phyloP scores from a whole-genome alignment of 2,113 vertebrate species.

The Calonectris borealis region DNA sequence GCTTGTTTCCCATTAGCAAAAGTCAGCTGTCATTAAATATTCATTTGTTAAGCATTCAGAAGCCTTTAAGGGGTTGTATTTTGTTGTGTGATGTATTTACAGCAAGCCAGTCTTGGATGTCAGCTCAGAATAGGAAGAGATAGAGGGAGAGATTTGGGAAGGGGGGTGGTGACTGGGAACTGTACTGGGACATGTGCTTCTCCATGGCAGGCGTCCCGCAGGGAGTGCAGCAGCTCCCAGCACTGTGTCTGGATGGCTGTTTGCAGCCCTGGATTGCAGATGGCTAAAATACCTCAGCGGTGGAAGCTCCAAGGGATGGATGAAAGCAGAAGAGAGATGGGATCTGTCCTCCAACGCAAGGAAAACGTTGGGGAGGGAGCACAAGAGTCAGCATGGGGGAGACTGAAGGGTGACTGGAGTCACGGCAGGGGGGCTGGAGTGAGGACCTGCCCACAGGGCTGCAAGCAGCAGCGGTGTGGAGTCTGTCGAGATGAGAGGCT shows the following conservation, averaged over 20 bases:
- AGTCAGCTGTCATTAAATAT: neutral
- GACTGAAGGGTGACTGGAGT: neutral
- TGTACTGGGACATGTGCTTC: accelerated
- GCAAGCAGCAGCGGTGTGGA: neutral
- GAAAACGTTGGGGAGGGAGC: neutral
- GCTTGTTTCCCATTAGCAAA: neutral
- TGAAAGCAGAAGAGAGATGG: neutral
- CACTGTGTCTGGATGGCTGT: neutral
- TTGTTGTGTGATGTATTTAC: neutral
- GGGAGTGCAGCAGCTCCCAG: neutral
- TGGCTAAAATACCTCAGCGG: neutral
- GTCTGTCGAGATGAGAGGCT: neutral
- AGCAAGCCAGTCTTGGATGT: neutral
- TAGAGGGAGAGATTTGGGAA: neutral
- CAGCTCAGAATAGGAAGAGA: neutral
- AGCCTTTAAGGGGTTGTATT: neutral
- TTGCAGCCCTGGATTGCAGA: neutral
- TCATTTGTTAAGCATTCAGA: neutral
- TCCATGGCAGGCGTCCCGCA: neutral
- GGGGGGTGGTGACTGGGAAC: neutral
- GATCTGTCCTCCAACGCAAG: neutral
- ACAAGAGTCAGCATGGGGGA: neutral
- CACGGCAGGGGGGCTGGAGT: neutral
- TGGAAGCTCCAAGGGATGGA: neutral
- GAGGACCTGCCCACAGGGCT: neutral